Evolutionary conservation across 2,888 invertebrate species (phyloP).

Genomic region (Rhingia rostrata): DNA sequence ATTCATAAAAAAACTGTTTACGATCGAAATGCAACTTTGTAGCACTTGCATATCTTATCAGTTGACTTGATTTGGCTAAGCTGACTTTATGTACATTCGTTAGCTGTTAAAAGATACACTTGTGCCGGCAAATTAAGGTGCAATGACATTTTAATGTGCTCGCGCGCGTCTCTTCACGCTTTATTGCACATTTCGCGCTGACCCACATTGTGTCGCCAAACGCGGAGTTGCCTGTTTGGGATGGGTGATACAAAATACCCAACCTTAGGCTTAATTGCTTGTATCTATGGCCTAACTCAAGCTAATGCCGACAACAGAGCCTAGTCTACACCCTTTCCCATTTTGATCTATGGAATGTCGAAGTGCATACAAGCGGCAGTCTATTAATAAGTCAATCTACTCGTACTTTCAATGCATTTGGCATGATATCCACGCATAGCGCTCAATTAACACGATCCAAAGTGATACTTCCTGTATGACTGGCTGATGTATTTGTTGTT

Average conservation of each 20-base stretch:
- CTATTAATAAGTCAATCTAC: conserved; percentile 60
- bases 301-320: not conserved
- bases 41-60: conserved; percentile 42
- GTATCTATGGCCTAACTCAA: no score
- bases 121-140: conserved; percentile 25
- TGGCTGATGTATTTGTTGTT: conserved; percentile 30
- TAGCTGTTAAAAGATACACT: conserved; percentile 16
- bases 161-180: conserved; percentile 13
- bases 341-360: conserved; percentile 36
- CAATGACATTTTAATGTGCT: conserved; percentile 42
- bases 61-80: conserved; percentile 23
- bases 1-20: no score
- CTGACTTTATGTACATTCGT: conserved; percentile 19
- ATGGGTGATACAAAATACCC: not conserved
- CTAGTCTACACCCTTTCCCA: conserved; percentile 15
- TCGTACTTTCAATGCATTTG: conserved; percentile 39
- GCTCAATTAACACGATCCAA: conserved; percentile 63
- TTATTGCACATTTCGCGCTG: conserved; percentile 37
- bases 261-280: not conserved
- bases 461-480: conserved; percentile 54
- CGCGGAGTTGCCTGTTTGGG: not conserved
- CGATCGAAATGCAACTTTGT: conserved; percentile 33
- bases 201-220: conserved; percentile 32
- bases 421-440: conserved; percentile 18
- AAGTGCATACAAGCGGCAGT: conserved; percentile 50